A percentile compares a stretch with the other conserved stretches of the same genome.
Evolutionary conservation across 2,113 vertebrate genomes (phyloP).

Genomic region (Benitochromis conjunctus): DNA sequence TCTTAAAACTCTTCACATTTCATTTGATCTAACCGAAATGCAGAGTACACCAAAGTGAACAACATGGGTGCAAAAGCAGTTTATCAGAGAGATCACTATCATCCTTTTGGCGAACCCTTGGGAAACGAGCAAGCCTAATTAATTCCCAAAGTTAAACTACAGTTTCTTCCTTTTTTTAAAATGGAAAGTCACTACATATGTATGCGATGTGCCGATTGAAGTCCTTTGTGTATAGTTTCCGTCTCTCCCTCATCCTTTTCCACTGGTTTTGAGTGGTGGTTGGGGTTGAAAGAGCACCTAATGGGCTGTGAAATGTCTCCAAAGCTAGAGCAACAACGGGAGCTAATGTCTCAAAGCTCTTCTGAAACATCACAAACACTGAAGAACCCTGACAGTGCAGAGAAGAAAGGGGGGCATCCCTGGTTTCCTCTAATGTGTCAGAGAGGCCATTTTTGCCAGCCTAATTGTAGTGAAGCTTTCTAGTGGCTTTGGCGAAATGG

Average conservation of each 20-base stretch:
- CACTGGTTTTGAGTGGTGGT: slow-evolving; percentile 39
- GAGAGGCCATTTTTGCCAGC: slow-evolving; percentile 56
- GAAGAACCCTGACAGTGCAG: slow-evolving; percentile 33
- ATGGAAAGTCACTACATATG: neutral
- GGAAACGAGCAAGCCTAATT: neutral
- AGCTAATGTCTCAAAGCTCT: slow-evolving; percentile 56
- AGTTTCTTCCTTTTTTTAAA: neutral
- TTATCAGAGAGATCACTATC: neutral
- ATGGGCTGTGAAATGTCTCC: slow-evolving; percentile 64
- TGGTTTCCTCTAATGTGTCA: slow-evolving; percentile 45
- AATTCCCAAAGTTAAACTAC: neutral
- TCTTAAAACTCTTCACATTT: neutral
- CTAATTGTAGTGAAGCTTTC: slow-evolving; percentile 54
- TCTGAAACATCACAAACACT: slow-evolving; percentile 33
- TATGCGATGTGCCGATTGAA: neutral
- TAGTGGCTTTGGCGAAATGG: slow-evolving; percentile 40
- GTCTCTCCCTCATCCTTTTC: neutral
- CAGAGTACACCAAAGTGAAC: neutral
- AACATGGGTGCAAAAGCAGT: neutral
- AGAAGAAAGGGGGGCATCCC: neutral
- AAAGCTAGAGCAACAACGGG: slow-evolving; percentile 48
- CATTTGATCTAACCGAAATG: neutral
- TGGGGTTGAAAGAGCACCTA: slow-evolving; percentile 62
- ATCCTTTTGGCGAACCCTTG: neutral
- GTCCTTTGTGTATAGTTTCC: neutral